Base-by-base conservation (phyloP, 2,888 invertebrate species). In the Erebia epiphron region DNA sequence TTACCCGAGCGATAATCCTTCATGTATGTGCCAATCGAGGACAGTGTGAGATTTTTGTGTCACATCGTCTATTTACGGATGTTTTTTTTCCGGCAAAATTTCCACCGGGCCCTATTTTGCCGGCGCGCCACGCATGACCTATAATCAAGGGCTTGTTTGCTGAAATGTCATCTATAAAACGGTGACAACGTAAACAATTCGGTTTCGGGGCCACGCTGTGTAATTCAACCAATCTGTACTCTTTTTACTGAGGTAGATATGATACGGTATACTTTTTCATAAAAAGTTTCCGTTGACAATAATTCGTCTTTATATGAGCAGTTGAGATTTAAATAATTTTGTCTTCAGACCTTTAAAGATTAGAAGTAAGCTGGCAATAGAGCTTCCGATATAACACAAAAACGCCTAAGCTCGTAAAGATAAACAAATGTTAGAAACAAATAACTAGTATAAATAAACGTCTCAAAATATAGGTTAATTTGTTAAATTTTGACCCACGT, bases 151-250 rank as follows among this genome's bases (percentile, higher is more conserved):
- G 71, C 74, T 73, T 80, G 83, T 82, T 80, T 82, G 79, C 79
- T 69, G 76, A 79, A 82, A 83, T 81, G 81, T 80, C 82, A 77
- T 77, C 77, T 73, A 77, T 79, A 79, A 76, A 85, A 80, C 81
- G 81, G 82, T 80, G 83, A 78, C 79, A 78, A 78, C 71, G 70
- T 76, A 82, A 83, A 82, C 82, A 84, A 81, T 83, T 82, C 75
- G 79, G 52, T 83, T 83, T 82, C 75, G 74, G 76, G 80, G 76
- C 70, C 77, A 62, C 49, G 3, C 14, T 35, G 43, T 35, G 57
- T 67, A 57, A 67, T 49, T 72, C 58, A 67, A 69, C 49, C 21
- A 58, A 46, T 13, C 13, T 21, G 21, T 61, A 14, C n/a, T 16
- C 57, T 35, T 57, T 65, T n/a, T 21, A 56, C 14, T 35, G 35